Base-by-base conservation (phyloP, 2,888 invertebrate species). In the Cecidostiba fungosa region DNA sequence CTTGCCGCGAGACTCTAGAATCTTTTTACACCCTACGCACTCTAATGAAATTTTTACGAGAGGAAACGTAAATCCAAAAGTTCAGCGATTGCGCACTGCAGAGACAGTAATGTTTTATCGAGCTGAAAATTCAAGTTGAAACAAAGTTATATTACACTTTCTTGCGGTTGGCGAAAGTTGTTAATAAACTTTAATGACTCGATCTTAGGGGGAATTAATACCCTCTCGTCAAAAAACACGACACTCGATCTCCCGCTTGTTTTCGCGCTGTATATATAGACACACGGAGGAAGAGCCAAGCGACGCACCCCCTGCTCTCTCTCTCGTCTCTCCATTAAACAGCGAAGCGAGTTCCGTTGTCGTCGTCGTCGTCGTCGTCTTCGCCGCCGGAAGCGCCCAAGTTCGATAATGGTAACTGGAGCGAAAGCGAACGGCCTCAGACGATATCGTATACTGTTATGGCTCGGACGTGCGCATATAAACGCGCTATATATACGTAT, bases 361-460 rank as follows among this genome's bases (percentile, higher is more conserved):
- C 69, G 82, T 23, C 32, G 70, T 83, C 85, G 78, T 19, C 86
- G 73, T 50, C 62, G 43, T 80, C 81, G 86, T 47, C 85, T 83
- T 59, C 79, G 81, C 84, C 87, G 82, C 87, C 85, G 89, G 88
- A 89, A 90, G 85, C 87, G 85, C 82, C 84, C 84, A 87, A 90
- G 89, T 89, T 90, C 85, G 87, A 87, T 89, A 90, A 90, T 87
- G 87, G 84, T 88, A 89, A 89, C 89, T 90, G 88, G 88, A 88
- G 86, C 88, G 88, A 87, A 70, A 47, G 43, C 74, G 73, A 78
- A 50, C 66, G 32, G 72, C 23, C 39, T 19, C 72, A 8, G 39
- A 62, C 62, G 36, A 77, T 77, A 85, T 77, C 70, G 72, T 73
- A 26, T 62, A 59, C 23, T 59, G 54, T 59, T 59, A 59, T 59